These are phyloP conservation scores for Zaprionus kolodkinae DNA, from an alignment of 1,140 invertebrate genomes.

Conservation along the genomic window DNA sequence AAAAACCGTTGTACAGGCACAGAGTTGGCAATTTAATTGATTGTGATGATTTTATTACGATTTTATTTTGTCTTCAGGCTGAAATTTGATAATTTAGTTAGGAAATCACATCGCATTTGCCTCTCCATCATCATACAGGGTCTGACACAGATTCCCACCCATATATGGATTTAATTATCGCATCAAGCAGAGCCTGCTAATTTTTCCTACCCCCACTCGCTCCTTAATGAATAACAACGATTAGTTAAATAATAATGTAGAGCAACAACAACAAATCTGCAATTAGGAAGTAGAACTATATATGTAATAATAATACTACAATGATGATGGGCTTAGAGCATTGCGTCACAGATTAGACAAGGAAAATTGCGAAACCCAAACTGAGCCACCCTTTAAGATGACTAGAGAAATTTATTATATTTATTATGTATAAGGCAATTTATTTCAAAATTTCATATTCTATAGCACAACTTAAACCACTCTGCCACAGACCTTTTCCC, in stretches of 20 bases:
- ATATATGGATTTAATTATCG: not conserved
- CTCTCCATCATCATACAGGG: too few relatives aligned
- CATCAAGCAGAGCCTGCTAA: constrained; percentile 8
- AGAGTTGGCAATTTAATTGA: constrained; percentile 5
- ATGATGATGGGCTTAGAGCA: constrained; percentile 1
- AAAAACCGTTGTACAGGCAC: not conserved
- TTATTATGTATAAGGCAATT: too few relatives aligned
- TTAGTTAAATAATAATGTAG: not conserved
- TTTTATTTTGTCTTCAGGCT: not conserved
- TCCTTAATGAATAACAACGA: constrained; percentile 18
- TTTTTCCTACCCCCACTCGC: not conserved
- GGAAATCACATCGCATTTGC: constrained; percentile 2
- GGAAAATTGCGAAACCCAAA: not conserved
- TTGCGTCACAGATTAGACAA: not conserved
- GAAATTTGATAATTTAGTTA: constrained; percentile 6
- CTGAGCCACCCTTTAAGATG: not conserved
- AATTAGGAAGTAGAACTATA: not conserved
- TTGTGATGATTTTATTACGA: not conserved
- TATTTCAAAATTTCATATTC: too few relatives aligned
- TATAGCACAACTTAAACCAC: too few relatives aligned
- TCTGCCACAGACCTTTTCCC: too few relatives aligned
- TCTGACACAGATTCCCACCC: not conserved
- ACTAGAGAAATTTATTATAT: too few relatives aligned
- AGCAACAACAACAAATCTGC: not conserved
- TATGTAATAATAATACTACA: not conserved